Conservation (phyloP, 2,113 vertebrate genomes). For the Ailuropoda melanoleuca region DNA sequence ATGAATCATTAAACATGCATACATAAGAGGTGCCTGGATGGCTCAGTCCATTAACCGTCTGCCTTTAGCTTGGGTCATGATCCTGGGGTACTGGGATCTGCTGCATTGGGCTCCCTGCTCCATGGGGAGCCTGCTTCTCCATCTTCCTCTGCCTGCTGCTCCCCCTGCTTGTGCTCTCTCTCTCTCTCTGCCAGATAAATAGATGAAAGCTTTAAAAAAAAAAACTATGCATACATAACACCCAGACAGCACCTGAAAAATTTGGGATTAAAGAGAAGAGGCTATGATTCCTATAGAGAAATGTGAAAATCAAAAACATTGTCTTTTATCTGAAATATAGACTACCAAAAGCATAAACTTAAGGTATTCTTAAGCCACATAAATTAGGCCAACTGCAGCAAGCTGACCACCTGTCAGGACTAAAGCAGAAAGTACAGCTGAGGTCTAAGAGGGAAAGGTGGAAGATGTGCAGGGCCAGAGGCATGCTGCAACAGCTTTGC, state of each 20-base stretch:
- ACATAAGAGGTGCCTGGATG: background rate
- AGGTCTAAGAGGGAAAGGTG: background rate
- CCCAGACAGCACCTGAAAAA: constrained; percentile 39
- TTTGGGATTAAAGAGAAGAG: constrained; percentile 38
- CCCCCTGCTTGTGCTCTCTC: too few species aligned
- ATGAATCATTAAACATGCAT: constrained; percentile 45
- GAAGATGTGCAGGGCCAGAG: too few species aligned
- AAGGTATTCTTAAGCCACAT: constrained; percentile 34
- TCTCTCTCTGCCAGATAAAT: too few species aligned
- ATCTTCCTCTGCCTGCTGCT: too few species aligned
- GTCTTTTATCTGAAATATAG: constrained; percentile 34
- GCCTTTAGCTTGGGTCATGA: too few species aligned
- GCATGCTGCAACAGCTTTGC: background rate
- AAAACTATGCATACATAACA: constrained; percentile 36
- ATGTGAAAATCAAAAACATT: constrained; percentile 51
- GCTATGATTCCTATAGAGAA: constrained; percentile 41
- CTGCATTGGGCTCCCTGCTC: too few species aligned
- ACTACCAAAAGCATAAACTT: constrained; percentile 16
- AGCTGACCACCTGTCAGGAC: background rate
- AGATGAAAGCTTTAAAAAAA: too few species aligned
- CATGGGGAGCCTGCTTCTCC: too few species aligned
- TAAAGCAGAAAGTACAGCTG: constrained; percentile 28
- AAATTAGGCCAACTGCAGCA: constrained; percentile 5
- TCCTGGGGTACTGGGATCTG: too few species aligned
- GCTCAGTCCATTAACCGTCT: too few species aligned